Evolutionary conservation across 2,888 invertebrate species (phyloP), one percentile per base, ranked within the genome.

Genomic region (Brachycybe producta): DNA sequence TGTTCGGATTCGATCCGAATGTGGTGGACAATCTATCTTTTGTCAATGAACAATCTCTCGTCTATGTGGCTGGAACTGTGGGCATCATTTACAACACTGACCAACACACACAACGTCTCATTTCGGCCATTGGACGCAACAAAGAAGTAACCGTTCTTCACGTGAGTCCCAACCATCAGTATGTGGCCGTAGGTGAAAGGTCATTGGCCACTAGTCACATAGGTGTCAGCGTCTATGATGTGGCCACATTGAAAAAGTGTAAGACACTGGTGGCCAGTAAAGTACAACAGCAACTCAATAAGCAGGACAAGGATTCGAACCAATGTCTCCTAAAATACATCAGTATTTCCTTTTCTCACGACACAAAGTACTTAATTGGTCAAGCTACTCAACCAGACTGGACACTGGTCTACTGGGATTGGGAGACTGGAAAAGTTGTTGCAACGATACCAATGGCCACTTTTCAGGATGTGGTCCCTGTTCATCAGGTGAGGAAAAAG

Each of bases 341-440:
- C 11, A 77, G 79, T 51, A 69, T 86, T 1, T 75, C 78, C 26
- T 90, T 94, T 61, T 82, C 85, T 0, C 78, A 73, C 54, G 91
- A 92, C 64, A 84, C 82, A 2, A 84, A 83, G 63, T 80, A 80
- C 56, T 65, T 94, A 11, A 77, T 82, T 1, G 77, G 82, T 1
- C 77, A 92, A 27, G 83, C 84, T 0, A 83, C 83, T 2, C 80
- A 80, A 54, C 87, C 90, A 0, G 88, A 88, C 64, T 82, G 82
- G 79, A 78, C 75, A 58, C 71, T 85, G 68, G 74, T 85, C 61
- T 78, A 81, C 68, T 84, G 85, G 72, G 80, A 81, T 63, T 77
- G 83, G 79, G 84, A 85, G 59, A 83, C 80, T 63, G 82, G 82
- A 11, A 82, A 83, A 65, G 75, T 86, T 28, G 80, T 65, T 78